Evolutionary conservation across 2,797 vertebrate species (phyloP).

Genomic region (Dallia pectoralis): DNA sequence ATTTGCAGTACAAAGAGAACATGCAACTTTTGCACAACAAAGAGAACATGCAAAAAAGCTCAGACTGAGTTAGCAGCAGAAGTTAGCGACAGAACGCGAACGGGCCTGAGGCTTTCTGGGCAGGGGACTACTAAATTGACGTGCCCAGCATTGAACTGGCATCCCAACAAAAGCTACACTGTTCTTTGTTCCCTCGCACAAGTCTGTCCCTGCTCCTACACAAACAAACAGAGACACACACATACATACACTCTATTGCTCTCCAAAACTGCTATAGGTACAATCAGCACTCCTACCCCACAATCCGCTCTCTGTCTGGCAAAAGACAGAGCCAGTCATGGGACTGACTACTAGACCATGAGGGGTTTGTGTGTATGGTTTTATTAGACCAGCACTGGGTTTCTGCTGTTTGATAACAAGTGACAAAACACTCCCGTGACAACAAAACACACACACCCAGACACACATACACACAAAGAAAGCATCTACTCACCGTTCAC

Average conservation of each 20-base stretch:
- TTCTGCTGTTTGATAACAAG: neutral
- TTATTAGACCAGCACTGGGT: slow-evolving; percentile 1
- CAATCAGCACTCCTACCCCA: slow-evolving; percentile 5
- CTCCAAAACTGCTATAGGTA: slow-evolving; percentile 5
- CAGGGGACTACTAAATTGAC: slow-evolving; percentile 37
- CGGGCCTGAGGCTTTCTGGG: slow-evolving; percentile 12
- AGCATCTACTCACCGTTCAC: slow-evolving; percentile 55
- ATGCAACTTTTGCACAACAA: neutral
- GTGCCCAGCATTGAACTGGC: slow-evolving; percentile 23
- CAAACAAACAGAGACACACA: slow-evolving; percentile 29
- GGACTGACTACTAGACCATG: neutral
- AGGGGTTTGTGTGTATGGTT: neutral
- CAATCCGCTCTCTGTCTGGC: slow-evolving; percentile 7
- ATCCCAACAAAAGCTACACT: slow-evolving; percentile 47
- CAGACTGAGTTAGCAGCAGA: neutral
- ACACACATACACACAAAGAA: slow-evolving; percentile 10
- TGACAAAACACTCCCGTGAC: neutral
- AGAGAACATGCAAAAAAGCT: neutral
- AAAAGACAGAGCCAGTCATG: neutral
- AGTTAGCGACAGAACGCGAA: neutral
- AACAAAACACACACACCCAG: slow-evolving; percentile 17
- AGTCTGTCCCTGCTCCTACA: slow-evolving; percentile 27
- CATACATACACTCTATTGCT: slow-evolving; percentile 33
- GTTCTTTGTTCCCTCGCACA: slow-evolving; percentile 45
- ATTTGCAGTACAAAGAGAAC: neutral